Evolutionary conservation across 2,888 invertebrate genomes (phyloP).

Genomic region (Drosophila macrothrix): DNA sequence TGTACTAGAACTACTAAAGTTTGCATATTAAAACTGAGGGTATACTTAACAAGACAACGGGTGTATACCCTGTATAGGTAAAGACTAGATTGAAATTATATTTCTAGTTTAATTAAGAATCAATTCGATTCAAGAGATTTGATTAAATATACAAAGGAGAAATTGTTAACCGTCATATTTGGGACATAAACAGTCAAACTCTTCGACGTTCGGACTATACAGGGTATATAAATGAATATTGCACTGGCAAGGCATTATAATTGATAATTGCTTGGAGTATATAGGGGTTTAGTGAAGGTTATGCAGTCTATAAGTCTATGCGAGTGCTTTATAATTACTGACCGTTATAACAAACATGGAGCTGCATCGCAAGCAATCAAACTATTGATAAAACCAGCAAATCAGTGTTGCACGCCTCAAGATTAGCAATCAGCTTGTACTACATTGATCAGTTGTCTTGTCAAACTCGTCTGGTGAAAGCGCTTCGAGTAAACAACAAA

Average conservation of each 20-base stretch:
- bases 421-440: conserved; percentile 23
- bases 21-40: conserved; percentile 13
- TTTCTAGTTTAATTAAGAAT: background rate
- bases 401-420: conserved; percentile 9
- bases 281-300: conserved; percentile 27
- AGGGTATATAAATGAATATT: conserved; percentile 23
- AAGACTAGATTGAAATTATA: background rate
- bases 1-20: conserved; percentile 5
- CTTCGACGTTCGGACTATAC: background rate
- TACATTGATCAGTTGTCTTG: conserved; percentile 15
- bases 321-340: background rate
- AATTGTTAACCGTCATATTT: background rate
- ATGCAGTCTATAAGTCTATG: conserved; percentile 21
- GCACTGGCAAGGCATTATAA: conserved; percentile 5
- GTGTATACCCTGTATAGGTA: background rate
- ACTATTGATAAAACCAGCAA: conserved; percentile 30
- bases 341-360: background rate
- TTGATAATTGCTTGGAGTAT: conserved; percentile 33
- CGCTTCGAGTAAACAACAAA: conserved; percentile 12
- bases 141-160: too few species aligned
- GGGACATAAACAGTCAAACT: background rate
- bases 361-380: conserved; percentile 12
- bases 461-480: conserved; percentile 47
- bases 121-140: background rate
- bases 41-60: background rate